Evolutionary conservation across 2,113 vertebrate species (phyloP).

Genomic region (Lagopus leucura): DNA sequence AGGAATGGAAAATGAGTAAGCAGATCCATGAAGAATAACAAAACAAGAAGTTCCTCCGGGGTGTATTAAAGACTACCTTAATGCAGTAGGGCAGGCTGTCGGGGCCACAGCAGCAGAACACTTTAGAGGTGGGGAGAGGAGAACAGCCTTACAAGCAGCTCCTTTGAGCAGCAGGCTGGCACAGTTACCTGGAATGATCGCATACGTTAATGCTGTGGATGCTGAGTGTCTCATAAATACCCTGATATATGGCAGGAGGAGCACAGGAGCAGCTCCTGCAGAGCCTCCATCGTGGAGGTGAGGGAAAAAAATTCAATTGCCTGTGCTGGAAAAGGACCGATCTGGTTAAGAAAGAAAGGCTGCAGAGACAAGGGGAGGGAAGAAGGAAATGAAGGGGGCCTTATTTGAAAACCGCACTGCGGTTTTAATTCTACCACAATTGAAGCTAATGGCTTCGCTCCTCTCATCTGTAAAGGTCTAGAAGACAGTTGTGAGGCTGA

Average conservation of each 20-base stretch:
- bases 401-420: not conserved
- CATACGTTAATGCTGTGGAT: not conserved
- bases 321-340: not conserved
- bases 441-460: not conserved
- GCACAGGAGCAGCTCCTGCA: not conserved
- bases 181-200: not conserved
- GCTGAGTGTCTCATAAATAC: not conserved
- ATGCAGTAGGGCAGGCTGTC: not conserved
- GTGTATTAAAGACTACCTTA: not conserved
- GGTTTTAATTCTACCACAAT: not conserved
- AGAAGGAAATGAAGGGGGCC: not conserved
- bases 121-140: not conserved
- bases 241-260: not conserved
- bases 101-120: not conserved
- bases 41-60: constrained; percentile 6
- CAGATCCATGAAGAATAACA: not conserved
- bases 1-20: constrained; percentile 38
- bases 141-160: not conserved
- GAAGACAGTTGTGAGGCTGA: not conserved
- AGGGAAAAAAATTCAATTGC: not conserved
- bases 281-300: not conserved
- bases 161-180: not conserved
- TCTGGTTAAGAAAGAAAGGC: not conserved
- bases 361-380: not conserved
- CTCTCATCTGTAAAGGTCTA: not conserved